Evolutionary conservation across 2,797 vertebrate species (phyloP).

Genomic region (Buceros bicornis): DNA sequence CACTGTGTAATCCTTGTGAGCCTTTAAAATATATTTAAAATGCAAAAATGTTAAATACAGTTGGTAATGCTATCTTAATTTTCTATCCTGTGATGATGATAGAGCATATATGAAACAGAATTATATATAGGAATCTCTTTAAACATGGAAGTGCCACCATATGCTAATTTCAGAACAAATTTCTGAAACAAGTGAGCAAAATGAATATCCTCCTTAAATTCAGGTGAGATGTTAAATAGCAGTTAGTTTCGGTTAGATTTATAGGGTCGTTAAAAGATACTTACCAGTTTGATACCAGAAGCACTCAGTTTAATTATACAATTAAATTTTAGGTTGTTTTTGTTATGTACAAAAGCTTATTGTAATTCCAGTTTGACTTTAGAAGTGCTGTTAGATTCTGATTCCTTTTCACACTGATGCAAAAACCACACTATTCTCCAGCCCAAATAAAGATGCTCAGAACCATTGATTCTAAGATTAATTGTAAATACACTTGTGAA

Average conservation of each 20-base stretch:
- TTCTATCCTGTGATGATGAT: not conserved
- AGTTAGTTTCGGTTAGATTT: conserved; percentile 56
- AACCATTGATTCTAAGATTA: not conserved
- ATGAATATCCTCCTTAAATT: conserved; percentile 12
- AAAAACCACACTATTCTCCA: not conserved
- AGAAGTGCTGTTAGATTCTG: not conserved
- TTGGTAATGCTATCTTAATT: not conserved
- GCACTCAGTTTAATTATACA: conserved; percentile 62
- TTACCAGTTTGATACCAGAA: conserved; percentile 41
- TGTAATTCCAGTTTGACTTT: conserved; percentile 37
- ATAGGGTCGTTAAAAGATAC: conserved; percentile 57
- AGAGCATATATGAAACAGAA: not conserved
- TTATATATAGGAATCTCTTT: not conserved
- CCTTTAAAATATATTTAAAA: not conserved
- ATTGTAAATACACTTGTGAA: not conserved
- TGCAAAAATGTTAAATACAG: not conserved
- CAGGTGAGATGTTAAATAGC: conserved; percentile 23
- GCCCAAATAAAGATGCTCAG: not conserved
- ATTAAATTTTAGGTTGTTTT: conserved; percentile 60
- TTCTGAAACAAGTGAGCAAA: conserved; percentile 27
- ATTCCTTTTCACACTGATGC: conserved; percentile 13
- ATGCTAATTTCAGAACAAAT: not conserved
- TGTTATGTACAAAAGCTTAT: conserved; percentile 35
- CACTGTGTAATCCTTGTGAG: not conserved
- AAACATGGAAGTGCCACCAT: not conserved